Evolutionary conservation across 2,113 vertebrate genomes (phyloP), one percentile per base, ranked within the genome.

Genomic region (Neoarius graeffei): DNA sequence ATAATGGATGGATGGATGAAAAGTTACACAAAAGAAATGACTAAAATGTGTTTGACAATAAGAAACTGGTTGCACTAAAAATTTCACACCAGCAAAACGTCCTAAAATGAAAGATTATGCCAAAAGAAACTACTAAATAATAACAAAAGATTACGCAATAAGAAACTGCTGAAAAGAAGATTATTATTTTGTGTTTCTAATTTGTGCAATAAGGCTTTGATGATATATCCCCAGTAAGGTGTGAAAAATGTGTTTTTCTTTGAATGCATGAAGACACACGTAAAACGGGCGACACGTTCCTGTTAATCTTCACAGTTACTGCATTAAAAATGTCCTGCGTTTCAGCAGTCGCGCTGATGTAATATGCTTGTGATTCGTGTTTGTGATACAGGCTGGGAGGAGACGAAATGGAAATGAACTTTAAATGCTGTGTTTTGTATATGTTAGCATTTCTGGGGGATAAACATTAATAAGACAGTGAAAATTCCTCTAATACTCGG

Each of bases 401-500:
- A 73, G 81, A 59, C 82, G 64, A 73, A 82, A 86, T 42, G n/a
- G 74, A 85, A 88, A 85, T 59, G 83, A 81, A 85, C 83, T 30
- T 84, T 80, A 88, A 86, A 83, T 73, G 84, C 74, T 64, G 86
- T 54, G 67, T 74, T 85, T 85, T 76, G 74, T 85, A 69, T 81
- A 81, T 69, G 83, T 87, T 87, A 89, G 73, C 69, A 73, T 83
- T 87, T 90, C 56, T 79, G 85, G 14, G 11, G 35, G 74, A 64
- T 79, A 86, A 80, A 73, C 84, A 85, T 50, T 86, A 86, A 76
- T 84, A 17, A 85, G 81, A 84, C 60, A 87, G 81, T 71, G 81
- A 89, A 73, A 83, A 83, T 80, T 85, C 83, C 52, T 23, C 62
- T 81, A 83, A 83, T 87, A 71, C 85, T 85, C 8, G 27, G 85